Base-by-base conservation (phyloP, 1,140 invertebrate genomes). In the Oedothorax gibbosus region DNA sequence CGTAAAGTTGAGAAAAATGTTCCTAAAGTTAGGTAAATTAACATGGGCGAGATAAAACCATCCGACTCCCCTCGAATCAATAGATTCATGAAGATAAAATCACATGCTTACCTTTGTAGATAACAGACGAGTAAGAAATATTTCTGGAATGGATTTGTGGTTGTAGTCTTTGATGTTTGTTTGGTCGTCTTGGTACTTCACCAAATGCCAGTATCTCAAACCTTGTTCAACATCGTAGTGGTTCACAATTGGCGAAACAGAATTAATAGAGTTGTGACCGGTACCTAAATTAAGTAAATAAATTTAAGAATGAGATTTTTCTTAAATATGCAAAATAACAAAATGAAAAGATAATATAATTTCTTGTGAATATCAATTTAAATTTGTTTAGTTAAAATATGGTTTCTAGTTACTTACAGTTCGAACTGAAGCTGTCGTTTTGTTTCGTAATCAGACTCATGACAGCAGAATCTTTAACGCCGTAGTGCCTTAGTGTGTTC, bases 401-500 rank as follows among this genome's bases (percentile, higher is more conserved):
- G 7, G 14, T 6, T 14, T 71, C 14, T 6, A 35, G n/a, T 35
- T 8, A 81, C 86, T 86, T 69, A 87, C 86, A 87, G 54, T 85
- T 85, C 87, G 92, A 92, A 54, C 86, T 93, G 2, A 93, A 93
- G 87, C 93, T 88, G 18, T 96, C 95, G 89, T 96, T 96, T 90
- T 96, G 96, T 50, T 95, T 92, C 0, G 95, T 95, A 88, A 98
- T 96, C 53, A 98, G 90, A 4, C 95, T 97, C 96, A 98, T 97
- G 12, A 98, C 94, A 5, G 97, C 96, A n/a, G 95, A 96, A 89
- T 97, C 96, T 88, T 96, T 96, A 1, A 98, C 95, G 12, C 96
- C 96, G 89, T 98, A 98, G 90, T 98, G 97, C 14, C 94, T 94
- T 20, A 98, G 91, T 0, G 97, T 98, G 89, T 98, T 98, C 12